phyloP scores from a whole-genome alignment of 2,113 vertebrate genomes.

The Shinisaurus crocodilurus region DNA sequence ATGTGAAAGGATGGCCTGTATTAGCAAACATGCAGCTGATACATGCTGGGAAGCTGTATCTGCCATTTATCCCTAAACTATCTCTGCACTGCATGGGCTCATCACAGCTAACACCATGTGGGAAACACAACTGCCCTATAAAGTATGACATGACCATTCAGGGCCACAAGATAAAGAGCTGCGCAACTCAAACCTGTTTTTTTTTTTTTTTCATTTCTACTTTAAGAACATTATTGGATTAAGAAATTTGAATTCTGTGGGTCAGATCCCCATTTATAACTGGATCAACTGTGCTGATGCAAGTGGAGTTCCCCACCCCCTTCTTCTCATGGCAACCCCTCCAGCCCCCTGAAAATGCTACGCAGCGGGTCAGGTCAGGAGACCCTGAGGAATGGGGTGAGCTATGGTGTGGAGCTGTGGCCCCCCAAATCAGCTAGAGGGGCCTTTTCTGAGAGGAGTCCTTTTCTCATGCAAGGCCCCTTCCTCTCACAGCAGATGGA shows the following conservation, averaged over 20 bases:
- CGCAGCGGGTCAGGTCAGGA: no score
- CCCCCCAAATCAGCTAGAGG: no score
- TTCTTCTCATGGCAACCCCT: no score
- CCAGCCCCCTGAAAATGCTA: no score
- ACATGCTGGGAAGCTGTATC: neutral
- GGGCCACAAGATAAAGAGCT: neutral
- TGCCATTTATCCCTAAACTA: no score
- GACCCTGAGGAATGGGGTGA: no score
- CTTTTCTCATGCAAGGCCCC: no score
- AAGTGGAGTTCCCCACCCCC: no score
- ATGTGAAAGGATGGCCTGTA: neutral
- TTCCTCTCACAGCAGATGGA: no score
- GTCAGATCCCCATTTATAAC: no score
- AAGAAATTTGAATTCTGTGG: neutral
- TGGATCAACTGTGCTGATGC: neutral
- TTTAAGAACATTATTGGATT: neutral
- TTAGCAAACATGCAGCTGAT: neutral
- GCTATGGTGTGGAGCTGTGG: no score
- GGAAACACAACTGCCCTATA: neutral
- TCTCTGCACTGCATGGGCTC: neutral
- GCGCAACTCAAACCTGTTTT: neutral
- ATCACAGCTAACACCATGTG: neutral
- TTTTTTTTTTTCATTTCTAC: neutral
- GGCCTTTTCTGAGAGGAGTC: no score
- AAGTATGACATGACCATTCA: neutral